These are phyloP conservation scores for Malthinus flaveolus DNA, from an alignment of 2,888 invertebrate genomes.

Conservation along the genomic window DNA sequence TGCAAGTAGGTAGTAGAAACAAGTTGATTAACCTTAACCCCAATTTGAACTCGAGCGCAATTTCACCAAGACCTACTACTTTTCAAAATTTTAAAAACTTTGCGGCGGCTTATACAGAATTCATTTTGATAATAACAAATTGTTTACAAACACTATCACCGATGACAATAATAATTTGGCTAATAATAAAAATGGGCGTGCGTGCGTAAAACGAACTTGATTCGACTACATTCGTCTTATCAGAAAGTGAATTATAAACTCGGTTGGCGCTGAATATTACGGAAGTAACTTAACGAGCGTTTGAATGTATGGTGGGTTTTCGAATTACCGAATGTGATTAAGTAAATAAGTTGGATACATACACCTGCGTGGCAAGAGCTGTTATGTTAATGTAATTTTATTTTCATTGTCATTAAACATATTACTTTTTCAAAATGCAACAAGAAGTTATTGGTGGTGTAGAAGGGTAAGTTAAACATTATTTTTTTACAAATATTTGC, in stretches of 20 bases:
- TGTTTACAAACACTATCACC: no score
- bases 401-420: constrained; percentile 5
- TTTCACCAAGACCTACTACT: no score
- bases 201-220: constrained; percentile 9
- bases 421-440: constrained; percentile 33
- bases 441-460: constrained; percentile 46
- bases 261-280: constrained; percentile 6
- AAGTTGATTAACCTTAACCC: no score
- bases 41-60: no score
- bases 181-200: constrained; percentile 21
- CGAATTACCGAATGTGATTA: constrained; percentile 15
- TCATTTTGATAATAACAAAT: no score
- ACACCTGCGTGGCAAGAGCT: constrained; percentile 15
- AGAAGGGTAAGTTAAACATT: constrained; percentile 46
- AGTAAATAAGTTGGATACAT: constrained; percentile 6
- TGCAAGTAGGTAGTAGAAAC: no score
- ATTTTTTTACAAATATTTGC: no score
- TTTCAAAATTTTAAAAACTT: no score
- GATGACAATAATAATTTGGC: no score
- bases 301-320: constrained; percentile 13
- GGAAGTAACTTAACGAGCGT: constrained; percentile 12
- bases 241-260: constrained; percentile 19
- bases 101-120: no score
- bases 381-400: constrained; percentile 2
- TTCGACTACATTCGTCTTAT: constrained; percentile 28